phyloP scores from a whole-genome alignment of 2,113 vertebrate genomes.

The Mola mola region DNA sequence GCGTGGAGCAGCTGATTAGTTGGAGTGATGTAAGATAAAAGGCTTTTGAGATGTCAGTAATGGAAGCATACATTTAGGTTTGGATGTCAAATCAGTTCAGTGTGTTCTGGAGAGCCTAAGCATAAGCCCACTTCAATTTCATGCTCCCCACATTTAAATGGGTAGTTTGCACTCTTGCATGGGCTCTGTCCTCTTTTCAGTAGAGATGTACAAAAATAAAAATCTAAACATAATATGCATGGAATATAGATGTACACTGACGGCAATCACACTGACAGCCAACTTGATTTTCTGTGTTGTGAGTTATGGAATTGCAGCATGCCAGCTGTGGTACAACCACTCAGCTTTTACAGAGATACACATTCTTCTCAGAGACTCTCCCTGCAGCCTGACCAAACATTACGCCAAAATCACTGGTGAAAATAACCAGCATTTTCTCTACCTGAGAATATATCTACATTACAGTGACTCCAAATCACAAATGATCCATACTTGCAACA shows the following conservation, averaged over 20 bases:
- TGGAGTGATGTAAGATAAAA: constrained; percentile 17
- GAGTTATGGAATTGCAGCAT: constrained; percentile 14
- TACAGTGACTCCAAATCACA: no score
- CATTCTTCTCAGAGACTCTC: background rate
- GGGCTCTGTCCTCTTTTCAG: background rate
- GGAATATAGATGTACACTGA: constrained; percentile 23
- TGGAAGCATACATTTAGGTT: no score
- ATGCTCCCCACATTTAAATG: constrained; percentile 7
- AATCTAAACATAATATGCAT: background rate
- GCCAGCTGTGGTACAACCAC: constrained; percentile 40
- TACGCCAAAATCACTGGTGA: no score
- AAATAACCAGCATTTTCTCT: no score
- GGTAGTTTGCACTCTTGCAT: constrained; percentile 14
- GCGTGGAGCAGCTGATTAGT: background rate
- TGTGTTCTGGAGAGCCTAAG: constrained; percentile 16
- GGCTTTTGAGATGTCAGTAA: constrained; percentile 17
- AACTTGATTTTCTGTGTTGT: constrained; percentile 35
- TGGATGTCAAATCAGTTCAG: no score
- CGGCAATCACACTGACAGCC: constrained; percentile 41
- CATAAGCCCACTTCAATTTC: constrained; percentile 35
- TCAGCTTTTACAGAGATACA: constrained; percentile 17
- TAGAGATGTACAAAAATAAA: constrained; percentile 7
- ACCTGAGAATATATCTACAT: no score
- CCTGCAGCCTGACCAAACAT: background rate
- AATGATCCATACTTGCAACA: no score